These are phyloP conservation scores for Cephalopterus ornatus DNA, from an alignment of 2,113 vertebrate species.

Conservation along the genomic window DNA sequence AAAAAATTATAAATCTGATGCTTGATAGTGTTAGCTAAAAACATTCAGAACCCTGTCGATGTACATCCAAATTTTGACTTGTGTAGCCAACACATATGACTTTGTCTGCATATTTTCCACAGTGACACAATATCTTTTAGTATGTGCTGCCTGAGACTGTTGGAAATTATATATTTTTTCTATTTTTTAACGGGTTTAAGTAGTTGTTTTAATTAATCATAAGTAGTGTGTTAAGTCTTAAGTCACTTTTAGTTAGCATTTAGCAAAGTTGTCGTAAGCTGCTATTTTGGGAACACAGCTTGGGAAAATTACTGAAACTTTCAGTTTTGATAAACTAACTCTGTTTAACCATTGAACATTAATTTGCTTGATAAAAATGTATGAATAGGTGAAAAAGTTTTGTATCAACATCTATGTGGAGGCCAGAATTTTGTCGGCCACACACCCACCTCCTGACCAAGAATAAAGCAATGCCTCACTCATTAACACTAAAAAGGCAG, in stretches of 20 bases:
- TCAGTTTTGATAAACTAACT: not conserved
- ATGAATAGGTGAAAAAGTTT: not conserved
- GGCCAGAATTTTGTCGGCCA: not conserved
- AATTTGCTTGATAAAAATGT: not conserved
- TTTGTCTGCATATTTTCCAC: not conserved
- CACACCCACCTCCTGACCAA: not conserved
- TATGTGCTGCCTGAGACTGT: not conserved
- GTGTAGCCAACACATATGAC: not conserved
- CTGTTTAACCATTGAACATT: not conserved
- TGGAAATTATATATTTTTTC: not conserved
- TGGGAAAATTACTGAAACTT: not conserved
- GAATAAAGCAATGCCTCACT: not conserved
- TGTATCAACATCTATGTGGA: not conserved
- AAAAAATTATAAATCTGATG: not conserved
- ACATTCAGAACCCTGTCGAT: not conserved
- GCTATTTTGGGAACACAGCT: not conserved
- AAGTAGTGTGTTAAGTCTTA: not conserved
- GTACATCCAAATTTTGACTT: not conserved
- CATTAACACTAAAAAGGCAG: not conserved
- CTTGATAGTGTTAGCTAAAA: not conserved
- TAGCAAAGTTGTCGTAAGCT: not conserved
- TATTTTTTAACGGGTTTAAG: not conserved
- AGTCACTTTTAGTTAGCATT: not conserved
- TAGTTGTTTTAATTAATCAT: not conserved
- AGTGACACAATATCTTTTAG: not conserved